Evolutionary conservation across 2,113 vertebrate genomes (phyloP), one percentile per base, ranked within the genome.

Genomic region (Lophius piscatorius): DNA sequence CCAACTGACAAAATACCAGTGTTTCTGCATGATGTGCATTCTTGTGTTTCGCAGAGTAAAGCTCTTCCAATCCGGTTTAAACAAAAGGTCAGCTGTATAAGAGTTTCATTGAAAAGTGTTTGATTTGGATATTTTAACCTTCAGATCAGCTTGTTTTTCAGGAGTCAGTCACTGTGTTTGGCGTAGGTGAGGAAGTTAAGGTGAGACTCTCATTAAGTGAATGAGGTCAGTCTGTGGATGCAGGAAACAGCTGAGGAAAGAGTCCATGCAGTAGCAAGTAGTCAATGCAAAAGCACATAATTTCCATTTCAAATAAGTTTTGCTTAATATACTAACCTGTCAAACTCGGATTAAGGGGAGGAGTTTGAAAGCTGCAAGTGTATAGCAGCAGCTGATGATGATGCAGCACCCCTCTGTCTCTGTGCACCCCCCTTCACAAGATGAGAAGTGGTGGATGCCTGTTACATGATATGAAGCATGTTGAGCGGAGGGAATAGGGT

Each of bases 381-480:
- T 64, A 65, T 60, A 35, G 71, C 72, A 59, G 68, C 73, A 59
- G 85, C 60, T 65, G 81, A 68, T 76, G 67, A 75, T 85, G 86
- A 87, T 83, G 85, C 85, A 80, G 74, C 75, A 31, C 66, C 66
- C 36, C 59, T 71, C 70, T 35, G 74, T 69, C 76, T 79, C 74
- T 39, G 29, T 10, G 10, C 63, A 60, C 71, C 65, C 75, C 82
- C 83, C 79, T 16, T 16, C 67, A 23, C 67, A 73, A 79, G 71
- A 79, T 77, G 74, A 75, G 80, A 75, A 92, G 89, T 94, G 92
- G 91, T 95, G 93, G 88, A 81, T 91, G 89, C 82, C 86, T 87
- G 91, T 91, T 93, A 94, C 89, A 93, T 93, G 94, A 94, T 93
- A 86, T 73, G 87, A 86, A 92, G 90, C 91, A 82, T 91, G 88